These are phyloP conservation scores for Ascaphus truei DNA, from an alignment of 2,113 vertebrate species.

Conservation along the genomic window DNA sequence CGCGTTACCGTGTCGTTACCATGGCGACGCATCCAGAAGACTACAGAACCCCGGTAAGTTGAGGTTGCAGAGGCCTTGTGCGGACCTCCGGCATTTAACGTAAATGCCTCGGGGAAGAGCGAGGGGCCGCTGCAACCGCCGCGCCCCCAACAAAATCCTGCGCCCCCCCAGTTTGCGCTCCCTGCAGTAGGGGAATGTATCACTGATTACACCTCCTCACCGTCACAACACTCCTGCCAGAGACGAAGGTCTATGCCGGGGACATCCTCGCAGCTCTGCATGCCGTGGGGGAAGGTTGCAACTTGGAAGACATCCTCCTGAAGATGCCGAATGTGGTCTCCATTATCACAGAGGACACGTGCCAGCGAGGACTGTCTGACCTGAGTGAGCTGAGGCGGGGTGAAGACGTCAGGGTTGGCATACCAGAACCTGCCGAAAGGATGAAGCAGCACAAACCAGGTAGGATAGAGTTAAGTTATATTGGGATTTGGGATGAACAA, in stretches of 20 bases:
- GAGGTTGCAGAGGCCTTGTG: no score
- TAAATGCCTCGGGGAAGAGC: no score
- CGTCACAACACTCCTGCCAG: slow-evolving; percentile 66
- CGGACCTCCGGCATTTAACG: no score
- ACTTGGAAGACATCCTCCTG: slow-evolving; percentile 59
- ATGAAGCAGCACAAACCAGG: slow-evolving; percentile 23
- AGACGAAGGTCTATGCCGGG: slow-evolving; percentile 49
- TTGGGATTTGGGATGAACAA: no score
- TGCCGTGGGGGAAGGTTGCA: slow-evolving; percentile 53
- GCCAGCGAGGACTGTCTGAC: slow-evolving; percentile 56
- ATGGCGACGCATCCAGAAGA: no score
- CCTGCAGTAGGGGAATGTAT: no score
- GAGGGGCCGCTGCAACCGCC: no score
- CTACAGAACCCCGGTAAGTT: no score
- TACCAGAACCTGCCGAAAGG: slow-evolving; percentile 62
- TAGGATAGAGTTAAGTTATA: no score
- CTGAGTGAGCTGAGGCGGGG: slow-evolving; percentile 49
- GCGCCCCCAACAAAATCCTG: no score
- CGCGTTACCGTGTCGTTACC: no score
- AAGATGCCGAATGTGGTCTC: slow-evolving; percentile 57
- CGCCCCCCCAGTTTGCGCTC: no score
- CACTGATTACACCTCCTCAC: slow-evolving; percentile 42
- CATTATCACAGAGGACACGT: slow-evolving; percentile 63
- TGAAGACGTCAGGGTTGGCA: slow-evolving; percentile 59
- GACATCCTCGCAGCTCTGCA: slow-evolving; percentile 51